These are phyloP conservation scores for Halocynthia aurantium DNA, from an alignment of 23 tunicate genomes.

Conservation along the genomic window DNA sequence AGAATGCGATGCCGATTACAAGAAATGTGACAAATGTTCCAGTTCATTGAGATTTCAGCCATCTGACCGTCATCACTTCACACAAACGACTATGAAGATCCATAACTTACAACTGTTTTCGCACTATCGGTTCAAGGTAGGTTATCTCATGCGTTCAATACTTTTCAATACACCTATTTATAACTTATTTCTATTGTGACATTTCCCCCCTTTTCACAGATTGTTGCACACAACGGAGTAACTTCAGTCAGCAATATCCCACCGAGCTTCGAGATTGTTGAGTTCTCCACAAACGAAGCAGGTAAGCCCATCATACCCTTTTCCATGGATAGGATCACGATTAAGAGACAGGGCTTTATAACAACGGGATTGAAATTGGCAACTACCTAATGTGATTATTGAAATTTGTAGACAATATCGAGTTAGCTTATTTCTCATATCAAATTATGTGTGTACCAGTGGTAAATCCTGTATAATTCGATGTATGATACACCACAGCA, in stretches of 20 bases:
- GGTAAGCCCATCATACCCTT: conserved; percentile 15
- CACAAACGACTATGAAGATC: conserved; percentile 13
- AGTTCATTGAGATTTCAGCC: conserved; percentile 20
- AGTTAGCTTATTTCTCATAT: too few species aligned
- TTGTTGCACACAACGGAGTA: conserved; percentile 62
- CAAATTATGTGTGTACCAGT: too few species aligned
- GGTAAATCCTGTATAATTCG: too few species aligned
- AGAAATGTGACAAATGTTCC: conserved; percentile 34
- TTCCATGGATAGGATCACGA: not conserved
- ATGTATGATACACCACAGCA: too few species aligned
- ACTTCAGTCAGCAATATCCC: conserved; percentile 15
- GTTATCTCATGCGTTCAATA: not conserved
- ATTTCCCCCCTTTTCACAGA: conserved; percentile 19
- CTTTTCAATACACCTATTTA: not conserved
- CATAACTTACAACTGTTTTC: conserved; percentile 32
- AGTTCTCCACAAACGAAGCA: conserved; percentile 31
- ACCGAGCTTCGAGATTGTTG: conserved; percentile 19
- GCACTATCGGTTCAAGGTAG: conserved; percentile 37
- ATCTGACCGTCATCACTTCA: conserved; percentile 23
- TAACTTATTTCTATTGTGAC: not conserved
- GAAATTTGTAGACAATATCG: too few species aligned
- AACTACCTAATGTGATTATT: too few species aligned
- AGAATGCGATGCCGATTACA: conserved; percentile 30
- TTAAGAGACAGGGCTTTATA: not conserved
- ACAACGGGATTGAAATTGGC: too few species aligned